Evolutionary conservation across 1,140 invertebrate genomes (phyloP).

Genomic region (Drosophila lacertosa): DNA sequence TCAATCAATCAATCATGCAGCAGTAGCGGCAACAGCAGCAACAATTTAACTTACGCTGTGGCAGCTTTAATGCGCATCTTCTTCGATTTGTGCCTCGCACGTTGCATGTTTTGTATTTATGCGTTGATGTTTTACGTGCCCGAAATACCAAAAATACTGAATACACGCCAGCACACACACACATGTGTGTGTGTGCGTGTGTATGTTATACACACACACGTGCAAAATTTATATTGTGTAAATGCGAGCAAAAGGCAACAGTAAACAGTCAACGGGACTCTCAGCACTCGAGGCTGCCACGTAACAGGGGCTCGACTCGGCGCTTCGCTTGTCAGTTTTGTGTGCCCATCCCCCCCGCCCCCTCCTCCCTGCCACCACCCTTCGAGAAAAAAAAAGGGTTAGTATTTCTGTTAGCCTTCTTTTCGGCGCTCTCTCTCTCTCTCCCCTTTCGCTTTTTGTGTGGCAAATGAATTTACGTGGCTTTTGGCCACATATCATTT

Average conservation of each 20-base stretch:
- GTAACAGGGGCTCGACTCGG: slow-evolving; percentile 7
- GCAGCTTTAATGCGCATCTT: slow-evolving; percentile 38
- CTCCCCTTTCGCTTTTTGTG: not conserved
- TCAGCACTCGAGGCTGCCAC: too few relatives aligned
- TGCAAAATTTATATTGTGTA: slow-evolving; percentile 72
- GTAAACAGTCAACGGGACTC: slow-evolving; percentile 18
- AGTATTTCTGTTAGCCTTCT: slow-evolving; percentile 32
- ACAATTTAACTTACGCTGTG: slow-evolving; percentile 23
- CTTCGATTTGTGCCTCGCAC: slow-evolving; percentile 33
- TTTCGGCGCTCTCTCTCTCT: not conserved
- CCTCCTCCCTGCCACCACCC: too few relatives aligned
- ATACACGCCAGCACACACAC: not conserved
- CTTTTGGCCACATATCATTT: slow-evolving; percentile 41
- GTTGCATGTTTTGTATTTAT: slow-evolving; percentile 68
- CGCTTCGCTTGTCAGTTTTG: slow-evolving; percentile 14
- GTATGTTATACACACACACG: slow-evolving; percentile 30
- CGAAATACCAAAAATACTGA: slow-evolving; percentile 58
- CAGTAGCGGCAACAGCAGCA: too few relatives aligned
- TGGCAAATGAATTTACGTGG: slow-evolving; percentile 74
- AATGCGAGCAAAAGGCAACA: slow-evolving; percentile 51
- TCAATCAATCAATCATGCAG: slow-evolving; percentile 33
- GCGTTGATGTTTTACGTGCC: slow-evolving; percentile 80
- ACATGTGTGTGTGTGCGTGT: too few relatives aligned
- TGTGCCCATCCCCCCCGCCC: not conserved
- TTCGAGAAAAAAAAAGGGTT: slow-evolving; percentile 67